Evolutionary conservation across 2,113 vertebrate species (phyloP).

Genomic region (Lepus americanus): DNA sequence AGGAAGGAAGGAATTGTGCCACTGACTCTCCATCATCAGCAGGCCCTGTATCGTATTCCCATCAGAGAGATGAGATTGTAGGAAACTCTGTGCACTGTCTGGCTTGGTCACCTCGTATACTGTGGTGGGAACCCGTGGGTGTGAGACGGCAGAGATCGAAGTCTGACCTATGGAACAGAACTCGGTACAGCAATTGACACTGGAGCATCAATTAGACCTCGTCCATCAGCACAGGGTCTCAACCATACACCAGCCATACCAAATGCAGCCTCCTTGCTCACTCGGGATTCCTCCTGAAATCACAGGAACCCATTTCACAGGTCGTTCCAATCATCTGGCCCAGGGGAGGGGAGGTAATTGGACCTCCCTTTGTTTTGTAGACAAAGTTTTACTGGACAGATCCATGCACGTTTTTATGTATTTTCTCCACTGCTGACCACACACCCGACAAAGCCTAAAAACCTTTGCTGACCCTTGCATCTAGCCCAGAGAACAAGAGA

Average conservation of each 20-base stretch:
- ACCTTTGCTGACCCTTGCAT: conserved; percentile 1
- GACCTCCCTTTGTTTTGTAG: conserved; percentile 22
- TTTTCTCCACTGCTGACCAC: neutral
- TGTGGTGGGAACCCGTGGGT: neutral
- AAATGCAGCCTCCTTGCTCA: neutral
- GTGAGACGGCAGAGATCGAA: neutral
- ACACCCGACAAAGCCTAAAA: neutral
- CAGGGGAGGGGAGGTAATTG: neutral
- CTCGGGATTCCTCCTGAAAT: conserved; percentile 19
- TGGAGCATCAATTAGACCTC: neutral
- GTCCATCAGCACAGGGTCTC: neutral
- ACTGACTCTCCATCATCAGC: neutral
- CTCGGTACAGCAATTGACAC: neutral
- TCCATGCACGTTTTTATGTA: neutral
- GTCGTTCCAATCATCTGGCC: neutral
- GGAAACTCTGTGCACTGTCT: neutral
- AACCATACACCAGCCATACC: neutral
- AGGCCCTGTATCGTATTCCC: neutral
- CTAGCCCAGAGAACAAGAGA: conserved; percentile 1
- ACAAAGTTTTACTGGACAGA: neutral
- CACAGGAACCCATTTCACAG: neutral
- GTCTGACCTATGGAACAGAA: neutral
- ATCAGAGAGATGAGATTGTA: neutral
- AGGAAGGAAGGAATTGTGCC: neutral
- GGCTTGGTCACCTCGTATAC: neutral